Evolutionary conservation across 1,140 invertebrate species (phyloP).

Genomic region (Drosophila saltans): DNA sequence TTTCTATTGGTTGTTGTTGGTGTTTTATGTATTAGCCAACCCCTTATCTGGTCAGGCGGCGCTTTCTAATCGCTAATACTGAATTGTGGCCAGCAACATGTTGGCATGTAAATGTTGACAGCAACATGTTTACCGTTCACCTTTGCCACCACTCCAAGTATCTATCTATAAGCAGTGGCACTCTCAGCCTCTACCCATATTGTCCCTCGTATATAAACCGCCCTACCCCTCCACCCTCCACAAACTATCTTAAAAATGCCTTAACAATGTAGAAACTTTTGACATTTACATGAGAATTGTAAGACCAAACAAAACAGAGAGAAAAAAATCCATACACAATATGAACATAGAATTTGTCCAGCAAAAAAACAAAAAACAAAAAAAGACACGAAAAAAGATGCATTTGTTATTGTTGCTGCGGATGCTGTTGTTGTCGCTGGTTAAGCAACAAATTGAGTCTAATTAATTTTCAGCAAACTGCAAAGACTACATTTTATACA

Average conservation of each 20-base stretch:
- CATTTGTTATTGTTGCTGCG: conserved; percentile 29
- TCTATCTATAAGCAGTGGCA: conserved; percentile 39
- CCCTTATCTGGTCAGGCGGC: conserved; percentile 55
- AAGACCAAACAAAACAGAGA: conserved; percentile 48
- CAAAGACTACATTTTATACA: conserved; percentile 51
- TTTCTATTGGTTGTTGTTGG: background rate
- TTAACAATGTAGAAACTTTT: conserved; percentile 75
- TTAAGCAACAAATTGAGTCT: conserved; percentile 74
- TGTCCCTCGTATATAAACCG: background rate
- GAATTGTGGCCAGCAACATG: conserved; percentile 48
- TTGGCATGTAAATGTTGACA: conserved; percentile 71
- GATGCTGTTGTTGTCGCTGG: conserved; percentile 50
- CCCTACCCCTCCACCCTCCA: background rate
- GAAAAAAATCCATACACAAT: conserved; percentile 49
- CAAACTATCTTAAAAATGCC: conserved; percentile 13
- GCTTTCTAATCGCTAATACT: conserved; percentile 48
- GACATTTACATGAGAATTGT: conserved; percentile 80
- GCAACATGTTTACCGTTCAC: conserved; percentile 75
- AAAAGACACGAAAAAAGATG: conserved; percentile 37
- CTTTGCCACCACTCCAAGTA: conserved; percentile 22
- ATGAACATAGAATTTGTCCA: conserved; percentile 63
- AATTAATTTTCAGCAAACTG: conserved; percentile 76
- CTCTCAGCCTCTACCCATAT: background rate
- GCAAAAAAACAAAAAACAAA: conserved; percentile 19
- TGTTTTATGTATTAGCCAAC: background rate